A percentile compares a stretch with the other conserved stretches of the same genome.
These are phyloP conservation scores for Drosophila tsacasi DNA, from an alignment of 1,140 invertebrate genomes.

Conservation along the genomic window DNA sequence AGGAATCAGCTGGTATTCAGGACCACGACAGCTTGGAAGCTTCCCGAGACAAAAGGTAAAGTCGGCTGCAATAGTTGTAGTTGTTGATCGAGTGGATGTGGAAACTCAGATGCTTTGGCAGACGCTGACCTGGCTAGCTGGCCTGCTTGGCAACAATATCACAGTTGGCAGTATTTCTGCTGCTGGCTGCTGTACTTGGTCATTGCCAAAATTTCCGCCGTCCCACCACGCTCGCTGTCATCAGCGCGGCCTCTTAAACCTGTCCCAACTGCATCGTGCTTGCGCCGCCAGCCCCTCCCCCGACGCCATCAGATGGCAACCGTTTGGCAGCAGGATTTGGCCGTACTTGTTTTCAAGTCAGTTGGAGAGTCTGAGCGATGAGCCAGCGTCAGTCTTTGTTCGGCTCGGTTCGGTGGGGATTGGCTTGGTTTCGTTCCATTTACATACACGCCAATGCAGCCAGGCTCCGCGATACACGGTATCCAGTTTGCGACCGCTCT, in stretches of 20 bases:
- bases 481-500: slow-evolving; percentile 52
- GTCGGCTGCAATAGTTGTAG: neutral
- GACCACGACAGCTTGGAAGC: slow-evolving; percentile 10
- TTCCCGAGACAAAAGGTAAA: slow-evolving; percentile 46
- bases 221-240: slow-evolving; percentile 23
- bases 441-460: slow-evolving; percentile 61
- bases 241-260: slow-evolving; percentile 52
- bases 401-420: slow-evolving; percentile 44
- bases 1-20: slow-evolving; percentile 18
- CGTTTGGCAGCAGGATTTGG: slow-evolving; percentile 76
- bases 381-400: slow-evolving; percentile 72
- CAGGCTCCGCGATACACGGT: slow-evolving; percentile 40
- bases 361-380: slow-evolving; percentile 48
- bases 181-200: slow-evolving; percentile 68
- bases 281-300: slow-evolving; percentile 41
- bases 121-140: slow-evolving; percentile 28
- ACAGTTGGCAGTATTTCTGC: slow-evolving; percentile 61
- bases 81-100: slow-evolving; percentile 15
- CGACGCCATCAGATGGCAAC: slow-evolving; percentile 62
- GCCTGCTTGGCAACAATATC: slow-evolving; percentile 68
- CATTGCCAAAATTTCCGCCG: slow-evolving; percentile 72
- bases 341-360: slow-evolving; percentile 68
- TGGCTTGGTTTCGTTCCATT: slow-evolving; percentile 64
- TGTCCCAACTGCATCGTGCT: slow-evolving; percentile 80
- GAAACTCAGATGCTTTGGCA: slow-evolving; percentile 25